A percentile compares a stretch with the other conserved stretches of the same genome.
Conservation (phyloP, 2,113 vertebrate species). For the Peromyscus leucopus region DNA sequence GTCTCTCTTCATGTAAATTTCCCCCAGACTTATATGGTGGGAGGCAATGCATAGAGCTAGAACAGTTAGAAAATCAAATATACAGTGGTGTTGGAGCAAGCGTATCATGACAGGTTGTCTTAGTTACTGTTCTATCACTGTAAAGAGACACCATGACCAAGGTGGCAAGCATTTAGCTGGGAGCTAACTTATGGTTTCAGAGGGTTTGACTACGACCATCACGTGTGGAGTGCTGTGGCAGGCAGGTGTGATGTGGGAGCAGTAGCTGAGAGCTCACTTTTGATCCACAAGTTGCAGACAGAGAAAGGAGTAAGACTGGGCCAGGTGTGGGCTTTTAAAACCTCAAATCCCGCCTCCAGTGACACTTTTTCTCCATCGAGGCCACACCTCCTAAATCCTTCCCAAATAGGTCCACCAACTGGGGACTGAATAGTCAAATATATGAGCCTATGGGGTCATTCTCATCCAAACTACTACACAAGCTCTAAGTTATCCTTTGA, state of each 20-base stretch:
- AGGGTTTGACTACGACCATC: neutral
- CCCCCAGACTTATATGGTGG: constrained; percentile 52
- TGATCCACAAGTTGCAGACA: neutral
- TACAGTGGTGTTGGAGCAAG: neutral
- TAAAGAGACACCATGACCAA: neutral
- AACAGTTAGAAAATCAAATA: constrained; percentile 1
- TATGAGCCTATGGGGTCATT: neutral
- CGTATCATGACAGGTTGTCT: neutral
- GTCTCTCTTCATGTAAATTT: constrained; percentile 51
- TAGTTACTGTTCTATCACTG: neutral
- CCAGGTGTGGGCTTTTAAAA: neutral
- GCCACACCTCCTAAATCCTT: neutral
- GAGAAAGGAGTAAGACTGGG: neutral
- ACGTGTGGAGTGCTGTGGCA: neutral
- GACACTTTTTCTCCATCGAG: neutral
- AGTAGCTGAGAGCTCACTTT: neutral
- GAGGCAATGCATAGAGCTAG: neutral
- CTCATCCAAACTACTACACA: neutral
- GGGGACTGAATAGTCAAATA: neutral
- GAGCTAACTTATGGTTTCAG: neutral
- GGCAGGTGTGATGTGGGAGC: neutral
- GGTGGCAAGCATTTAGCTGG: neutral
- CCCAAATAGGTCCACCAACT: neutral
- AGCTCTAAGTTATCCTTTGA: neutral
- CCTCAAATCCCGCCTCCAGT: neutral